Base-by-base conservation (phyloP, 2,888 invertebrate genomes). In the Leptinotarsa tumamoca region DNA sequence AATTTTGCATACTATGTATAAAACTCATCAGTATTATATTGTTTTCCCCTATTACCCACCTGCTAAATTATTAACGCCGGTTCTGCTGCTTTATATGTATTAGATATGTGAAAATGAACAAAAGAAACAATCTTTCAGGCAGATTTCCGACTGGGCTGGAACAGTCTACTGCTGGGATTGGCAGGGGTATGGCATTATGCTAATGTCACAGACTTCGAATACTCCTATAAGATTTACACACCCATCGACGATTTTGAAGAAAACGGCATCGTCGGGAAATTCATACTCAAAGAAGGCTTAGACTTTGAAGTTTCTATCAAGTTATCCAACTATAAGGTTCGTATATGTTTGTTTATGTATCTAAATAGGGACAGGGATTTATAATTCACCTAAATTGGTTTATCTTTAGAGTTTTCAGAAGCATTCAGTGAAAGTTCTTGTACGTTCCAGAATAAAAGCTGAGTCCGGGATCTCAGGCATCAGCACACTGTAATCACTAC, bases 171-270 rank as follows among this genome's bases (percentile, higher is more conserved):
- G 69, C 90, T 93, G 49, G 96, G 96, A 13, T 94, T 95, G 86
- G 92, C 93, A 0, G 95, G 95, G 61, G 92, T 94, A 61, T 95
- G 95, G 94, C 93, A 92, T 83, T 94, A 92, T 87, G 89, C 90
- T 87, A 90, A 91, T 68, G 86, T 92, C 21, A 91, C 92, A 15
- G 93, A 95, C 87, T 95, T 96, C 79, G 93, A 95, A 79, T 95
- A 95, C 86, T 91, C 94, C 0, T 95, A 94, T 87, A 92, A 93
- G 81, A 88, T 95, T 58, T 95, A 92, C 84, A 95, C 95, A 0
- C 96, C 96, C 0, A 87, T 96, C n/a, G 91, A 92, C 82, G 93
- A 93, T 4, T 93, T 95, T 80, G 93, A 95, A 84, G 93, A 95
- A 84, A 95, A 94, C 83, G 95, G 95, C 0, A 89, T 94, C 13